phyloP scores from a whole-genome alignment of 2,888 invertebrate genomes.

The Synanthedon tipuliformis region DNA sequence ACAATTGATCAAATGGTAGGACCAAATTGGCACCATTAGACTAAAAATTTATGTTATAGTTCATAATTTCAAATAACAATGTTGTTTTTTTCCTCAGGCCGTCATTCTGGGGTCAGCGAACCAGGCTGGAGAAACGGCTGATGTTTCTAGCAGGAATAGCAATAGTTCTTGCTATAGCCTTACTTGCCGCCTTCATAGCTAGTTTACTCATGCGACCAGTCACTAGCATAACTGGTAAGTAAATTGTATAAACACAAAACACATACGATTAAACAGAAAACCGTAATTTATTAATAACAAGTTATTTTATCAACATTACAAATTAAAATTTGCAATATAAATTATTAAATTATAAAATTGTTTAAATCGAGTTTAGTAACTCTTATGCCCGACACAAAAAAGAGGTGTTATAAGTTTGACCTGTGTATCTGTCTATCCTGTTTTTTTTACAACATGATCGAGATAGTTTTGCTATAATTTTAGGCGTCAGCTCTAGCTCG shows the following conservation, averaged over 20 bases:
- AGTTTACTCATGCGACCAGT: conserved; percentile 28
- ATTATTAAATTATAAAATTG: neutral
- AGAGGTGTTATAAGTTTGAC: no score
- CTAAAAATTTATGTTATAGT: no score
- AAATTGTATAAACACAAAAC: neutral
- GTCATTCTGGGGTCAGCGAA: conserved; percentile 51
- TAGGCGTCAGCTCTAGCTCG: no score
- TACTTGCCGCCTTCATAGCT: conserved; percentile 47
- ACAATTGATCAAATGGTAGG: no score
- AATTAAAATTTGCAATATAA: neutral
- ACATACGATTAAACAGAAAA: neutral
- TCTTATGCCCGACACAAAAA: no score
- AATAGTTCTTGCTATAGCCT: conserved; percentile 40
- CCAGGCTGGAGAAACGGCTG: conserved; percentile 48
- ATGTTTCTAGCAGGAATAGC: conserved; percentile 34
- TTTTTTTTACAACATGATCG: no score
- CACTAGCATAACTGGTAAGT: conserved; percentile 34
- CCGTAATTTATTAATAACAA: neutral
- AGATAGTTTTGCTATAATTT: no score
- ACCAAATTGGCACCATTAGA: no score
- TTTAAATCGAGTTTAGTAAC: no score
- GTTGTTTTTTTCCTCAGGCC: conserved; percentile 23
- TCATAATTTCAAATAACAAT: no score
- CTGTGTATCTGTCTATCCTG: no score
- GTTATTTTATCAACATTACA: neutral